Evolutionary conservation across 2,888 invertebrate genomes (phyloP), one percentile per base, ranked within the genome.

Genomic region (Dexiosoma caninum): DNA sequence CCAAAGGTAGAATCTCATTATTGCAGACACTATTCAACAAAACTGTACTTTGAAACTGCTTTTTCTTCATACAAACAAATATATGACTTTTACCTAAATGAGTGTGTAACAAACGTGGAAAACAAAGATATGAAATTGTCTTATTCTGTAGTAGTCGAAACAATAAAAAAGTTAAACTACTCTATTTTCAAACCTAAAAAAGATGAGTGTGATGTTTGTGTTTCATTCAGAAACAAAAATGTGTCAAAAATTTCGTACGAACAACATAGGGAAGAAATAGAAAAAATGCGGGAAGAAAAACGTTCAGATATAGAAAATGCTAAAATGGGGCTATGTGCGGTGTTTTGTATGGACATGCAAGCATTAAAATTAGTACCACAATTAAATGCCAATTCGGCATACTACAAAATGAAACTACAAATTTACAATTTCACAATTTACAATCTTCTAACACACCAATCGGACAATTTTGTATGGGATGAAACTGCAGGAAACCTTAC

Each of bases 391-490:
- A 57, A 37, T 57, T 57, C 57, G 21, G 35, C 57, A 21, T 57
- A 57, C 37, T 37, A 21, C 37, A 21, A 57, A 57, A 57, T 57
- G 37, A 57, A n/a, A n/a, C n/a, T n/a, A n/a, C n/a, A n/a, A n/a
- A n/a, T n/a, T n/a, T n/a, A n/a, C n/a, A n/a, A n/a, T 14, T n/a
- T 37, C n/a, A 55, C 10, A 55, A 55, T 55, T 55, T 55, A 57
- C 37, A 57, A 57, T 37, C 35, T 37, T 37, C 21, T 57, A 57
- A 57, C n/a, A 37, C 57, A 37, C 7, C 37, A 57, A 37, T 57
- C 23, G 37, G 37, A 57, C 23, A 40, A 57, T 21, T 57, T 37
- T 57, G 21, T 57, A 37, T 57, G 21, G 23, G 37, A 40, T 57
- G 23, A 57, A 57, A 37, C 57, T 19, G 35, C 21, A 23, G 57